Percentiles rank a stretch among this genome's conserved stretches.
These are phyloP conservation scores for Hartigia nigra DNA, from an alignment of 2,888 invertebrate species.

Conservation along the genomic window DNA sequence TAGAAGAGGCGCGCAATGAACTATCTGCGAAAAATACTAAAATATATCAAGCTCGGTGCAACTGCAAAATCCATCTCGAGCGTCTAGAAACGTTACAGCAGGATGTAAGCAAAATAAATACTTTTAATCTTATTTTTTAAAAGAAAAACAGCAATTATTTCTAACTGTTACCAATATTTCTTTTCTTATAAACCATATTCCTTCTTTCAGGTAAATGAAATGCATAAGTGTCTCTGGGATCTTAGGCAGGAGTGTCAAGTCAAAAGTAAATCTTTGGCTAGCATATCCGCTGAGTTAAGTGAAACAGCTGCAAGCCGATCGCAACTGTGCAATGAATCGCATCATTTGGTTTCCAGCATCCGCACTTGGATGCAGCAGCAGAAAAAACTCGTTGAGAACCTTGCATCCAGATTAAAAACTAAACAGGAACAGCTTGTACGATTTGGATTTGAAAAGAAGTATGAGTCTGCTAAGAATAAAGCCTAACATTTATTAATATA, in stretches of 20 bases:
- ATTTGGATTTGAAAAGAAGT: conserved; percentile 53
- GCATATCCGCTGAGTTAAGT: conserved; percentile 50
- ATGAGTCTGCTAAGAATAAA: neutral
- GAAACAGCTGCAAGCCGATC: conserved; percentile 49
- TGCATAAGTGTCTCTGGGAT: conserved; percentile 49
- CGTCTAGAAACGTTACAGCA: conserved; percentile 39
- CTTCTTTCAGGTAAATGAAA: conserved; percentile 47
- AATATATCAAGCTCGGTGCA: conserved; percentile 38
- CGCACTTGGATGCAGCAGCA: conserved; percentile 56
- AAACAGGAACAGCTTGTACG: conserved; percentile 48
- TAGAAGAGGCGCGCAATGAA: conserved; percentile 39
- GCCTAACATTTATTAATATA: neutral
- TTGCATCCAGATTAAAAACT: conserved; percentile 40
- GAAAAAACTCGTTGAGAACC: conserved; percentile 37
- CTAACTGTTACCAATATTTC: neutral
- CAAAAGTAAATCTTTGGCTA: conserved; percentile 49
- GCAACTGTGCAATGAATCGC: conserved; percentile 54
- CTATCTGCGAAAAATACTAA: conserved; percentile 36
- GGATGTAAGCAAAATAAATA: conserved; percentile 27
- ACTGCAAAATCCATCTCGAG: conserved; percentile 32
- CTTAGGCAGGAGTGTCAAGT: conserved; percentile 50
- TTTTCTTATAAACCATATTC: conserved; percentile 10
- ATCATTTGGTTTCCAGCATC: conserved; percentile 50
- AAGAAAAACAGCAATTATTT: neutral
- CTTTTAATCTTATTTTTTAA: neutral